Base-by-base conservation (phyloP, 2,113 vertebrate species). In the Mirza zaza region DNA sequence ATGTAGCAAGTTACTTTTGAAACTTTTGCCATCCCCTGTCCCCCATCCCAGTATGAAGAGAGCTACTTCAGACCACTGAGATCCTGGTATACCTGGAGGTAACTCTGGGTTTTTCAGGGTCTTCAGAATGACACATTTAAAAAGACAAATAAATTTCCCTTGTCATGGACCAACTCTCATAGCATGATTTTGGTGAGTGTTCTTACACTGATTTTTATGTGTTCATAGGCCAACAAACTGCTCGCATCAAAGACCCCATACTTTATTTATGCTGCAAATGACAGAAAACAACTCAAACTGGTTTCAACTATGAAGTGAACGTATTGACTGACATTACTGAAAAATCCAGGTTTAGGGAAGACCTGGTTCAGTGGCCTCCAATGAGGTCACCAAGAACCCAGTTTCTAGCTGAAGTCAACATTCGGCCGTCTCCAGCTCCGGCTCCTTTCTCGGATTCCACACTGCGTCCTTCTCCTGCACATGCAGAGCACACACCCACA, bases 401-500 rank as follows among this genome's bases (percentile, higher is more conserved):
- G 2, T 65, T 92, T 67, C 86, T 59, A 3, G 17, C 81, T 45
- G 59, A 85, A 45, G n/a, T 68, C 20, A 57, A n/a, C 36, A 9
- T 2, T 57, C 29, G 8, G 32, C 15, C 6, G 32, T 34, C 45
- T 65, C 75, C 25, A 23, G 34, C 13, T 25, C 17, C 2, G 27
- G 8, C 13, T 27, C 18, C 79, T 89, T 50, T 52, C 57, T 71
- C n/a, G 25, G 52, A 90, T 14, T 71, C 92, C 57, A 8, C 25
- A 32, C 0, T 2, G 25, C 0, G 21, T 14, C n/a, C 61, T 63
- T 79, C 36, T 55, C 8, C 34, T 4, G 0, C 8, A n/a, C 55
- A 68, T 5, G 20, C 36, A 67, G 63, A 67, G 8, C 45, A 32
- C 13, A 32, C 3, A 1, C 8, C 48, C 1, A 0, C n/a, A n/a